Percentiles rank a stretch among this genome's conserved stretches.
Evolutionary conservation across 1,140 invertebrate genomes (phyloP).

Genomic region (Grapholita molesta): DNA sequence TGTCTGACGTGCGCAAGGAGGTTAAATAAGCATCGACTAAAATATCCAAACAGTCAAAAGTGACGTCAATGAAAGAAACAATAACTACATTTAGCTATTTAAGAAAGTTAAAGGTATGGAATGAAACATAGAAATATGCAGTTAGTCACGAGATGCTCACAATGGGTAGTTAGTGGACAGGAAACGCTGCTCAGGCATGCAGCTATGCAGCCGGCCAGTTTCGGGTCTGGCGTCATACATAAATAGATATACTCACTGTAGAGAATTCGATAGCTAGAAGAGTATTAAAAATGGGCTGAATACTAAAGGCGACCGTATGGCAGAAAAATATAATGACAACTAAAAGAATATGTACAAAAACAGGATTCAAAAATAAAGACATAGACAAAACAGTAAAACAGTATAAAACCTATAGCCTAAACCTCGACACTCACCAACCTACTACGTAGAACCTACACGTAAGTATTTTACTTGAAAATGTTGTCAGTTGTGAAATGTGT

Average conservation of each 20-base stretch:
- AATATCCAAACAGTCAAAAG: not conserved
- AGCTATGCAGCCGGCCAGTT: constrained; percentile 23
- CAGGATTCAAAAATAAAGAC: too few relatives aligned
- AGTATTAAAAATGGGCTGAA: too few relatives aligned
- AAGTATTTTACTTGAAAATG: too few relatives aligned
- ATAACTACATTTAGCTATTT: not conserved
- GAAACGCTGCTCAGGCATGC: constrained; percentile 21
- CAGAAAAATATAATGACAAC: too few relatives aligned
- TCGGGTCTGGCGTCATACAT: not conserved
- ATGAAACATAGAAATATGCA: not conserved
- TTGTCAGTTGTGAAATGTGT: too few relatives aligned
- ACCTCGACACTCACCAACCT: too few relatives aligned
- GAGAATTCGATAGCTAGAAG: too few relatives aligned
- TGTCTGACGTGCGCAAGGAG: not conserved
- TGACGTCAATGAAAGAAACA: constrained; percentile 6
- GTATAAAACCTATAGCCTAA: too few relatives aligned
- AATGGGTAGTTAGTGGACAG: constrained; percentile 40
- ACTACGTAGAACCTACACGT: too few relatives aligned
- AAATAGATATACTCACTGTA: not conserved
- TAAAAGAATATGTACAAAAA: too few relatives aligned
- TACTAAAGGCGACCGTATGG: too few relatives aligned
- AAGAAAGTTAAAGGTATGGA: not conserved
- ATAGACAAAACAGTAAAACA: too few relatives aligned
- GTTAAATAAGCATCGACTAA: constrained; percentile 10
- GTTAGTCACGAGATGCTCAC: constrained; percentile 33